Evolutionary conservation across 2,888 invertebrate genomes (phyloP).

Genomic region (Schrankia costaestrigalis): DNA sequence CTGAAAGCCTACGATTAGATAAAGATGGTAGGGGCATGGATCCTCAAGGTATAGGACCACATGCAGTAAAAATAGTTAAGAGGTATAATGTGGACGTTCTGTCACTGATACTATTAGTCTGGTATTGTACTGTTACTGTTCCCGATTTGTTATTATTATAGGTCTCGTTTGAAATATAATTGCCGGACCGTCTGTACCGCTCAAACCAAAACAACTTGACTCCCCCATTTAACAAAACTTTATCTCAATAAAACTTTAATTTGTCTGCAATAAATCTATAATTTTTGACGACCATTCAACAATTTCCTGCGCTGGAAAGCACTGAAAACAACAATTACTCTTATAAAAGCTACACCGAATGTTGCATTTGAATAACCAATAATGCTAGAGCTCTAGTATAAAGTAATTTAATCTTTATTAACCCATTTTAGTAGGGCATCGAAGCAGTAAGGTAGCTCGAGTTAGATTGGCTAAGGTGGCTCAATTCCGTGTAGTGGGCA

Average conservation of each 20-base stretch:
- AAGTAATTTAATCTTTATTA: conserved; percentile 6
- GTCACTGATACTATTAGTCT: too few relatives aligned
- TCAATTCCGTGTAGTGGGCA: conserved; percentile 37
- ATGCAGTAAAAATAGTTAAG: too few relatives aligned
- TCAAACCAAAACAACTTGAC: background rate
- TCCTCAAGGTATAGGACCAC: too few relatives aligned
- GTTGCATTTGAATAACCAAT: conserved; percentile 43
- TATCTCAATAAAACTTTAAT: background rate
- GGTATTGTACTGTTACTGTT: too few relatives aligned
- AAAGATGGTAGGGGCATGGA: too few relatives aligned
- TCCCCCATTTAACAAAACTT: background rate
- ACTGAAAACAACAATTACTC: conserved; percentile 39
- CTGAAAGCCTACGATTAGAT: too few relatives aligned
- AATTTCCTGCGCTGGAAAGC: conserved; percentile 40
- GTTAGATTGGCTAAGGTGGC: conserved; percentile 31
- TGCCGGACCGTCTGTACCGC: too few relatives aligned
- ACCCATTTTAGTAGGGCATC: conserved; percentile 7
- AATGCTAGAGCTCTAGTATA: conserved; percentile 22
- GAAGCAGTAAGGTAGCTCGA: conserved; percentile 16
- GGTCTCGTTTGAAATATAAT: too few relatives aligned
- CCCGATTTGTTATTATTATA: too few relatives aligned
- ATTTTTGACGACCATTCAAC: conserved; percentile 30
- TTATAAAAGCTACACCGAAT: conserved; percentile 30
- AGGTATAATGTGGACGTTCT: too few relatives aligned
- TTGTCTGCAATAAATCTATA: conserved; percentile 18